Conservation (phyloP, 2,797 vertebrate species). For the Iguana delicatissima region DNA sequence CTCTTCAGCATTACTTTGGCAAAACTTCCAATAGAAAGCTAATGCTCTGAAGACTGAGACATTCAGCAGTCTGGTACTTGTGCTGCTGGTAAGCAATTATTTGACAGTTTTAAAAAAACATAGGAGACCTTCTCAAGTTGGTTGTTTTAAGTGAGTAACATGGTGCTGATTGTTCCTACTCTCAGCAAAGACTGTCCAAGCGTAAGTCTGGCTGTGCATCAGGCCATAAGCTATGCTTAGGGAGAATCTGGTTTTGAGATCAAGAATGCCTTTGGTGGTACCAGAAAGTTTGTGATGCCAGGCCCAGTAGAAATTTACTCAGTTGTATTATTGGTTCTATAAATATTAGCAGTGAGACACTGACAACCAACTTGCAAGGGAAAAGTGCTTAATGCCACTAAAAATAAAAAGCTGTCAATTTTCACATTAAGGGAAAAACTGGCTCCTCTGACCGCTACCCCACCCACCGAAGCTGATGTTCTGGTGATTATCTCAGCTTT, state of each 20-base stretch:
- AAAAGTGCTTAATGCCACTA: too few species aligned
- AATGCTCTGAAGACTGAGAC: accelerated
- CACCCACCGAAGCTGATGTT: neutral
- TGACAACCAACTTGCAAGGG: neutral
- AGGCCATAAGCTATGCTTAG: neutral
- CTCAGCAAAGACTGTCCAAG: neutral
- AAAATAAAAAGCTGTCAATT: conserved; percentile 9
- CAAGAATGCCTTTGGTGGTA: too few species aligned
- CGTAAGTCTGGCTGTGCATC: neutral
- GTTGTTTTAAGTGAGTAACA: neutral
- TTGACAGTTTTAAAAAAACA: conserved; percentile 6
- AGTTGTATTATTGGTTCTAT: neutral
- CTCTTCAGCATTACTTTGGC: too few species aligned
- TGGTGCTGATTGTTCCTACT: neutral
- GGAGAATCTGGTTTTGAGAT: neutral
- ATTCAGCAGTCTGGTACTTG: neutral
- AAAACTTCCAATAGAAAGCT: neutral
- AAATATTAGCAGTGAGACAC: too few species aligned
- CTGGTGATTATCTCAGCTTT: conserved; percentile 50
- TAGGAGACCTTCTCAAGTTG: neutral
- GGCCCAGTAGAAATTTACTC: neutral
- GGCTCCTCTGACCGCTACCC: neutral
- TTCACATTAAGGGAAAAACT: neutral
- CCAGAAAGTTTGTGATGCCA: neutral
- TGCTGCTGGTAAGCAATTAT: conserved; percentile 4